Evolutionary conservation across 2,797 vertebrate genomes (phyloP).

Genomic region (Aldrovandia affinis): DNA sequence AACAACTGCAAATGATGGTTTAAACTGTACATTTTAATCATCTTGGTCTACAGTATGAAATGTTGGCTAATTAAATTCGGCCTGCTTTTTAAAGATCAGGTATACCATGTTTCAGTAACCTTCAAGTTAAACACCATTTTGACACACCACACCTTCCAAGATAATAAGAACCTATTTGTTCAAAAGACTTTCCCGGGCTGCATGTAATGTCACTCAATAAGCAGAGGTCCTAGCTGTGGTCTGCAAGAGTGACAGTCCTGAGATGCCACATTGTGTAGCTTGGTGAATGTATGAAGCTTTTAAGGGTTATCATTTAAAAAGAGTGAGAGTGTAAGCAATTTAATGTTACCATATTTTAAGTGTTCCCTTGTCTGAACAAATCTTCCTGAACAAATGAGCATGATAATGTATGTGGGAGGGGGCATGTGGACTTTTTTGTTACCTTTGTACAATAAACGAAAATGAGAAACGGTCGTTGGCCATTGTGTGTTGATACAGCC

Average conservation of each 20-base stretch:
- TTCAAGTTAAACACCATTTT: not conserved
- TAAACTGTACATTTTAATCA: no score
- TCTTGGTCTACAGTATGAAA: not conserved
- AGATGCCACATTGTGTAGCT: not conserved
- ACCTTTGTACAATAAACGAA: constrained; percentile 68
- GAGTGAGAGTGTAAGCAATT: no score
- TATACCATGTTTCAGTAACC: not conserved
- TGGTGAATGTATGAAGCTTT: not conserved
- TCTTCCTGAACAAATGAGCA: constrained; percentile 56
- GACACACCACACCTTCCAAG: not conserved
- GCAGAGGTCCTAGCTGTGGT: not conserved
- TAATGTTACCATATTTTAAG: constrained; percentile 23
- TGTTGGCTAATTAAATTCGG: not conserved
- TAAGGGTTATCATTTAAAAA: not conserved
- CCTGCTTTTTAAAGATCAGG: not conserved
- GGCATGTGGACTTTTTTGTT: constrained; percentile 52
- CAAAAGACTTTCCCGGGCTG: not conserved
- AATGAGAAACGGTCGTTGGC: constrained; percentile 61
- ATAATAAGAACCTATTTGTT: not conserved
- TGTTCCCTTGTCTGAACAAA: constrained; percentile 45
- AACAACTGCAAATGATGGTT: not conserved
- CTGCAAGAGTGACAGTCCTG: not conserved
- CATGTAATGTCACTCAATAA: not conserved
- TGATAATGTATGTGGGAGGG: not conserved
- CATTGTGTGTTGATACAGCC: constrained; percentile 50